Percentiles rank a stretch among this genome's conserved stretches.
phyloP scores from a whole-genome alignment of 1,140 invertebrate species.

The Himalopsyche phryganea region DNA sequence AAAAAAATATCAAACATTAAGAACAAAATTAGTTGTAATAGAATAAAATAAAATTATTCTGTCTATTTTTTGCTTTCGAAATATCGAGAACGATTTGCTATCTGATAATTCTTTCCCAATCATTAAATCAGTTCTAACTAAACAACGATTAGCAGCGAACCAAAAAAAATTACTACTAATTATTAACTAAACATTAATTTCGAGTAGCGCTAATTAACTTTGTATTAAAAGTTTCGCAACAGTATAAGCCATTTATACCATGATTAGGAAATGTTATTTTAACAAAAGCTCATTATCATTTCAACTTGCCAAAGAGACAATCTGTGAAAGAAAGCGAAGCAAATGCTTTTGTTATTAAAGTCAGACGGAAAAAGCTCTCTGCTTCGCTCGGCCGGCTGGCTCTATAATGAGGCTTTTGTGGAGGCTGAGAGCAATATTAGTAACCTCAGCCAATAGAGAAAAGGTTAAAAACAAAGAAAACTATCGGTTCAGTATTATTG shows the following conservation, averaged over 20 bases:
- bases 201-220: no score
- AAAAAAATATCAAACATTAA: no score
- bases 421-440: not conserved
- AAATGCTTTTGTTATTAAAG: constrained; percentile 31
- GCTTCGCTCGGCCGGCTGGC: constrained; percentile 5
- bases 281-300: constrained; percentile 32
- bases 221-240: no score
- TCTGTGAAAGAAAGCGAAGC: constrained; percentile 13
- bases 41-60: no score
- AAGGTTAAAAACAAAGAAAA: constrained; percentile 12
- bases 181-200: no score
- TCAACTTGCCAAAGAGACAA: constrained; percentile 27
- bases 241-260: not conserved
- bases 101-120: no score
- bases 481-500: no score
- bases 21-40: no score
- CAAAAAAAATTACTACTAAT: not conserved
- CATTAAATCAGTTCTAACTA: no score
- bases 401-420: constrained; percentile 26
- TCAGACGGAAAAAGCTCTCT: not conserved
- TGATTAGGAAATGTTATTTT: constrained; percentile 29
- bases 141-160: not conserved
- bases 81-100: no score
- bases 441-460: no score
- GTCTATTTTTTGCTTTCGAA: no score